Evolutionary conservation across 2,113 vertebrate species (phyloP).

Genomic region (Amblyopsis rosae): DNA sequence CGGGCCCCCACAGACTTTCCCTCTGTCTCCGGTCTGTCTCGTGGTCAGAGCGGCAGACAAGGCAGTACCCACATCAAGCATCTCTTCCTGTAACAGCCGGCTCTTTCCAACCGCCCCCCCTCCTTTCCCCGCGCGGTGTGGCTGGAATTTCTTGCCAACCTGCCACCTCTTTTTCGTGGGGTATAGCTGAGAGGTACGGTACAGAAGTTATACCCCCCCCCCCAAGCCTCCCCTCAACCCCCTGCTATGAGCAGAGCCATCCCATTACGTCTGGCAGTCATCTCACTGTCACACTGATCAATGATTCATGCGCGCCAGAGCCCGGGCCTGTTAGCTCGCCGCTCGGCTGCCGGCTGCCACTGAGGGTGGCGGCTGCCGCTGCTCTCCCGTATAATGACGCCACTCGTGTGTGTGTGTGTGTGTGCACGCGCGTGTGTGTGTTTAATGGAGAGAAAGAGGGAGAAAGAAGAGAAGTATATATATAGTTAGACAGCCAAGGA

Average conservation of each 20-base stretch:
- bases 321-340: constrained; percentile 59
- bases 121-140: constrained; percentile 11
- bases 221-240: not conserved
- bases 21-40: not conserved
- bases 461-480: no score
- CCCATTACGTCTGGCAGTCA: constrained; percentile 71
- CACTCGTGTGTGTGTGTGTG: constrained; percentile 39
- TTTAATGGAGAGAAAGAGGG: not conserved
- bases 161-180: constrained; percentile 46
- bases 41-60: constrained; percentile 30
- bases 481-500: no score
- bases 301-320: constrained; percentile 62
- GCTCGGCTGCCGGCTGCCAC: constrained; percentile 48
- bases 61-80: constrained; percentile 40
- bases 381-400: constrained; percentile 62
- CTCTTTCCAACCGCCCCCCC: constrained; percentile 30
- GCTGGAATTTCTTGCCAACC: constrained; percentile 23
- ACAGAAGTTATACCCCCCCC: constrained; percentile 14
- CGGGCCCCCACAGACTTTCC: constrained; percentile 8
- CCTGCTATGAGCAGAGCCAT: constrained; percentile 54
- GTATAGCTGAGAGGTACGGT: constrained; percentile 43
- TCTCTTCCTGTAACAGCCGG: constrained; percentile 24
- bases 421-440: constrained; percentile 26
- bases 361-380: constrained; percentile 17
- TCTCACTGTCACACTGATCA: constrained; percentile 74